Conservation (phyloP, 1,140 invertebrate genomes). For the Caerostris darwini region DNA sequence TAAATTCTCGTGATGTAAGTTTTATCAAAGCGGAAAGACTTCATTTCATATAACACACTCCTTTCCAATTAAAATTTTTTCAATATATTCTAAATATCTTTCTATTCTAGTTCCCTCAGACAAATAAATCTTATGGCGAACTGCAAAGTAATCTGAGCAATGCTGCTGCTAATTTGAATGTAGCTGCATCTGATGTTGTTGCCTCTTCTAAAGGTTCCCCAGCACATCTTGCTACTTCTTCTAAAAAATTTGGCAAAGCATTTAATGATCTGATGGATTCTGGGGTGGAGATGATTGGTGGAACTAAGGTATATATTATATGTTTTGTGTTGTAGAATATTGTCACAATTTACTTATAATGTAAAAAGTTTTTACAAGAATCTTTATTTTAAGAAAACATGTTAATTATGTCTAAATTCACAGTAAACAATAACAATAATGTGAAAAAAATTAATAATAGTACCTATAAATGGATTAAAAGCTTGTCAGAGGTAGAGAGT, state of each 20-base stretch:
- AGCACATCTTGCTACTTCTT: constrained; percentile 87
- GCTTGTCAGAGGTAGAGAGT: no score
- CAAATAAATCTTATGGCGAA: constrained; percentile 90
- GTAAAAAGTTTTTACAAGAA: no score
- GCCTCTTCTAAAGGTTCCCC: constrained; percentile 86
- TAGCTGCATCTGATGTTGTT: constrained; percentile 90
- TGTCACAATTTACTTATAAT: not conserved
- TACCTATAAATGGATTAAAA: no score
- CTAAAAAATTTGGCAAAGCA: constrained; percentile 88
- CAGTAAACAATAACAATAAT: no score
- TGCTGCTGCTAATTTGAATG: constrained; percentile 91
- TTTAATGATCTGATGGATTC: constrained; percentile 89
- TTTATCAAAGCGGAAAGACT: not conserved
- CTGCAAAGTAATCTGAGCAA: constrained; percentile 92
- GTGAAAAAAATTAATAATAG: no score
- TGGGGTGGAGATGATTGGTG: constrained; percentile 91
- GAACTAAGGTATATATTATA: constrained; percentile 84
- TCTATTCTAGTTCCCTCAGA: constrained; percentile 84
- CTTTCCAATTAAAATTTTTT: not conserved
- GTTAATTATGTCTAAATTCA: no score
- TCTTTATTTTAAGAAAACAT: no score
- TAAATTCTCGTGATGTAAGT: constrained; percentile 81
- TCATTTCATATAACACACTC: not conserved
- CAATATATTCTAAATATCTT: not conserved
- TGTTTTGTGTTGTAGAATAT: constrained; percentile 23